Base-by-base conservation (phyloP, 2,113 vertebrate species). In the Girardinichthys multiradiatus region DNA sequence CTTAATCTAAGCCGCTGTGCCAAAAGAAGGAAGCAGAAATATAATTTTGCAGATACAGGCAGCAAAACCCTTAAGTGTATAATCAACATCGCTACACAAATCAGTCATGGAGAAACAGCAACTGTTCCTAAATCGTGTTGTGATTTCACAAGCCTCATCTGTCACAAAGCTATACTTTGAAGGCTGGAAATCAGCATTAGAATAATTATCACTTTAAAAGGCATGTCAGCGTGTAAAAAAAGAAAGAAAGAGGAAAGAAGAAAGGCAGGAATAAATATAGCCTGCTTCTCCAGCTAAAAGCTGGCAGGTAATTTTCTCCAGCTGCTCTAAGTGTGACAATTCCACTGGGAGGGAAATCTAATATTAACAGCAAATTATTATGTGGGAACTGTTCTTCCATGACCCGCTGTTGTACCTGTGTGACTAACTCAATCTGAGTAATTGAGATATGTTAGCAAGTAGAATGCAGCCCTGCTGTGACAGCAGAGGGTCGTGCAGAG, bases 321-420 rank as follows among this genome's bases (percentile, higher is more conserved):
- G 81, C 87, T 83, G 88, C 90, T 91, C 85, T 75, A 85, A 84
- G 86, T 91, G 90, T 92, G 88, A 90, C 90, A 87, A 91, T 92
- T 89, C 92, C 91, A 84, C 68, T 4, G 90, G 91, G 90, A 92
- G 82, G 69, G 73, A 86, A 92, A 89, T 93, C 92, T 93, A 92
- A 93, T 91, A 92, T 93, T 93, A 93, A 93, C 89, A 93, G 90
- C 91, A 89, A 93, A 93, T 93, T 90, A 93, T 93, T 89, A 92
- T 87, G 90, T 92, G 87, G 81, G 87, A 92, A 91, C 83, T 90
- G 87, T 89, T 92, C 86, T 81, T 89, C 84, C 80, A 61, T 91
- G 91, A 93, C 92, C 91, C 68, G 80, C 77, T 30, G 67, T 66
- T 73, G 83, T 89, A 92, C 87, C 89, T 90, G 91, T 87, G 88